Percentiles rank a stretch among this genome's conserved stretches.
These are phyloP conservation scores for Poecilia gillii DNA, from an alignment of 2,797 vertebrate species.

Conservation along the genomic window DNA sequence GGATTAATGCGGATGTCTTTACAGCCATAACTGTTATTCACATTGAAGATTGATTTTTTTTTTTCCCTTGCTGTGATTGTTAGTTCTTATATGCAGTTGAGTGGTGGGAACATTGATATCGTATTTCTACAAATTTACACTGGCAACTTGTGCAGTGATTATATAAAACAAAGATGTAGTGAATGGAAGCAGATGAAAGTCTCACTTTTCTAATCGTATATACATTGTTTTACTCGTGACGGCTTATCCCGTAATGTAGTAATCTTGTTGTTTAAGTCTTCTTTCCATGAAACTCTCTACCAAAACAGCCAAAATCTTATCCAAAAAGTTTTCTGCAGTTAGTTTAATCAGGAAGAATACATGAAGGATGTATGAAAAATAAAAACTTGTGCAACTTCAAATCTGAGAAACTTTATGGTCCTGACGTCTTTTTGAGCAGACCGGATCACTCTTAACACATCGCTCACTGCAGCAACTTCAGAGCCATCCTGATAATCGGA, in stretches of 20 bases:
- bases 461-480: no score
- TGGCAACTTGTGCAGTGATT: not conserved
- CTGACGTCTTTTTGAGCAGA: no score
- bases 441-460: no score
- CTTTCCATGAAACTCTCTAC: not conserved
- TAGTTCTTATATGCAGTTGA: not conserved
- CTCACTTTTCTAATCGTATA: not conserved
- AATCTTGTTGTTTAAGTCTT: not conserved
- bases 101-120: not conserved
- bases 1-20: conserved; percentile 3
- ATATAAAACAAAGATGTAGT: not conserved
- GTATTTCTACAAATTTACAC: not conserved
- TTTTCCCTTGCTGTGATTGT: not conserved
- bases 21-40: not conserved
- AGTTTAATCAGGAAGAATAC: not conserved
- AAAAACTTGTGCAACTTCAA: not conserved
- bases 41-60: not conserved
- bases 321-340: not conserved
- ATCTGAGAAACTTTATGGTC: not conserved
- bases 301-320: not conserved
- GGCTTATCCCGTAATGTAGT: not conserved
- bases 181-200: not conserved
- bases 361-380: not conserved
- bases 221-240: not conserved
- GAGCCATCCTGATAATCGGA: no score